These are phyloP conservation scores for Brachionus angularis DNA, from an alignment of 1,140 invertebrate genomes.

Conservation along the genomic window DNA sequence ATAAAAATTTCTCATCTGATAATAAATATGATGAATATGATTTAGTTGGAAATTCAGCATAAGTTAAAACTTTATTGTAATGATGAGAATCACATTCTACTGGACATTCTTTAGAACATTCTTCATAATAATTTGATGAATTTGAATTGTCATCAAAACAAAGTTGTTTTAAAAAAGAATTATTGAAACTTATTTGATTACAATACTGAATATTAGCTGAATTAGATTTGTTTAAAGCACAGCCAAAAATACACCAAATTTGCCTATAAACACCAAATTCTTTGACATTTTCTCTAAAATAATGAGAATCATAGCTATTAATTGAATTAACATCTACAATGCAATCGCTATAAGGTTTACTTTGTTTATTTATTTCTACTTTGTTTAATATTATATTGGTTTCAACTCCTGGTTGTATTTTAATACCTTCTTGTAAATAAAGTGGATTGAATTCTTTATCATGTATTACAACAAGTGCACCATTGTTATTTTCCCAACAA, in stretches of 20 bases:
- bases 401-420: neutral
- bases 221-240: neutral
- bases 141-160: neutral
- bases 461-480: slow-evolving; percentile 11
- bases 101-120: neutral
- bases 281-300: slow-evolving; percentile 9
- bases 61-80: neutral
- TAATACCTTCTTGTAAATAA: slow-evolving; percentile 2
- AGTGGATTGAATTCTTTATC: neutral
- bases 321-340: neutral
- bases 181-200: neutral
- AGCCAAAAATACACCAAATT: neutral
- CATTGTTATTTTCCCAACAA: slow-evolving; percentile 14
- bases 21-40: neutral
- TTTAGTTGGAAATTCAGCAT: neutral
- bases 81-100: slow-evolving; percentile 7
- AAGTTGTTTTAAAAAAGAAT: neutral
- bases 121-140: neutral
- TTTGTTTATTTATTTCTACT: neutral
- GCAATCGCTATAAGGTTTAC: slow-evolving; percentile 9
- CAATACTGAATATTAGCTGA: neutral
- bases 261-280: neutral
- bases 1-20: neutral
- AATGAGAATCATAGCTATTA: neutral
- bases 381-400: slow-evolving; percentile 10